Evolutionary conservation across 2,797 vertebrate genomes (phyloP).

Genomic region (Simalia tracyae): DNA sequence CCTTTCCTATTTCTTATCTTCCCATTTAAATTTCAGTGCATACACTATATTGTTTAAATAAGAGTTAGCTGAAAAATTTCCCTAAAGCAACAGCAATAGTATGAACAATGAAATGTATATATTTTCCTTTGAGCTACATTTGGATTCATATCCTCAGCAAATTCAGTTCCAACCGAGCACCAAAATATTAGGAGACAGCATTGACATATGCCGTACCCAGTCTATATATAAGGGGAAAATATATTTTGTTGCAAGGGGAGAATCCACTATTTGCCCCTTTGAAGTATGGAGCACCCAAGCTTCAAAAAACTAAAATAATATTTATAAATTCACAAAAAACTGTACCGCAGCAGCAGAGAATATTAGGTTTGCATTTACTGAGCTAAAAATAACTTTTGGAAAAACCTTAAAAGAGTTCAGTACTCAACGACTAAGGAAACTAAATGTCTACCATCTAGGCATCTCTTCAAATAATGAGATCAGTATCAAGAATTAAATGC

Average conservation of each 20-base stretch:
- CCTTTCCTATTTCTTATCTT: neutral
- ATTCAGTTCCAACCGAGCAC: neutral
- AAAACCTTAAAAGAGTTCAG: neutral
- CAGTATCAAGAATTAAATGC: slow-evolving; percentile 19
- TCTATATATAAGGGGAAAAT: neutral
- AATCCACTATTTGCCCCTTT: neutral
- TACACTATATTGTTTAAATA: neutral
- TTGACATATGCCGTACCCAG: neutral
- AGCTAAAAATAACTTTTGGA: neutral
- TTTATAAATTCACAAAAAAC: neutral
- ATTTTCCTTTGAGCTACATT: neutral
- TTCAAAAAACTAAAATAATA: neutral
- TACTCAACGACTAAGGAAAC: slow-evolving; percentile 1
- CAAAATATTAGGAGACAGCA: neutral
- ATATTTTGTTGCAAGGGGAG: neutral
- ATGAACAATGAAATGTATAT: neutral
- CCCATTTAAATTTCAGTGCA: neutral
- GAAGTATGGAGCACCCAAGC: neutral
- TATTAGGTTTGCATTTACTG: neutral
- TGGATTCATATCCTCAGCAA: neutral
- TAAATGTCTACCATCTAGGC: neutral
- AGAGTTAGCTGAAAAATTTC: neutral
- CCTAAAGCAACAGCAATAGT: neutral
- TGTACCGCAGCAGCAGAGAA: neutral
- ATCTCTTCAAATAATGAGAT: neutral